These are phyloP conservation scores for Glaucopsyche alexis DNA, from an alignment of 2,888 invertebrate genomes.

Conservation along the genomic window DNA sequence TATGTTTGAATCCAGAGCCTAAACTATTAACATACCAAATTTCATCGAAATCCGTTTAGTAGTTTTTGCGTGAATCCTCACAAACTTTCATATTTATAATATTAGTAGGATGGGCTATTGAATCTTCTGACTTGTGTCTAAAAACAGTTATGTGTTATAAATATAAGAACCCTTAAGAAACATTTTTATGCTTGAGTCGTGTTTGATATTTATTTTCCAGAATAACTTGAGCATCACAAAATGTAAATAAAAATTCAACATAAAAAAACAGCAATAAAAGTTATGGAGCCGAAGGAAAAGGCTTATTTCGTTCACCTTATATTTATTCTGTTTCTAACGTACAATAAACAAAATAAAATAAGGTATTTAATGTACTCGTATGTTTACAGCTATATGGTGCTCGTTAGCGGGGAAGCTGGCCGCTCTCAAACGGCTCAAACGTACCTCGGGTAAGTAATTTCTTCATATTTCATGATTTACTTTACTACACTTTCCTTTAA, in stretches of 20 bases:
- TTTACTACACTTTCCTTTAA: constrained; percentile 14
- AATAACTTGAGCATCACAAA: too few species aligned
- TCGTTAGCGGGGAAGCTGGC: constrained; percentile 61
- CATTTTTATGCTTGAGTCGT: too few species aligned
- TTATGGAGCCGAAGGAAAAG: neutral
- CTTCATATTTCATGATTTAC: constrained; percentile 32
- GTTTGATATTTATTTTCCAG: too few species aligned
- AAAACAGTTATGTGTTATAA: too few species aligned
- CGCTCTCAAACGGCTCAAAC: constrained; percentile 63
- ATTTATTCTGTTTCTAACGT: constrained; percentile 16
- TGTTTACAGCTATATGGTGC: constrained; percentile 62
- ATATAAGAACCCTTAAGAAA: too few species aligned
- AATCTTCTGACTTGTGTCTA: too few species aligned
- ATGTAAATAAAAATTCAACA: constrained; percentile 9
- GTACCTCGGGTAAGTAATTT: constrained; percentile 60
- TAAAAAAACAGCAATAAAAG: neutral
- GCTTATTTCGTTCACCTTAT: neutral
- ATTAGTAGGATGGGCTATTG: too few species aligned
- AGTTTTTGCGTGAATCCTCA: too few species aligned
- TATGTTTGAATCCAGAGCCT: too few species aligned
- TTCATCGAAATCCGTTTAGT: too few species aligned
- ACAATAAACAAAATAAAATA: constrained; percentile 9
- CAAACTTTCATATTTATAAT: too few species aligned
- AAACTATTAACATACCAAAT: too few species aligned
- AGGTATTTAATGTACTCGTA: neutral